Base-by-base conservation (phyloP, 64 coral and sea anemone genomes). In the Porites lutea region DNA sequence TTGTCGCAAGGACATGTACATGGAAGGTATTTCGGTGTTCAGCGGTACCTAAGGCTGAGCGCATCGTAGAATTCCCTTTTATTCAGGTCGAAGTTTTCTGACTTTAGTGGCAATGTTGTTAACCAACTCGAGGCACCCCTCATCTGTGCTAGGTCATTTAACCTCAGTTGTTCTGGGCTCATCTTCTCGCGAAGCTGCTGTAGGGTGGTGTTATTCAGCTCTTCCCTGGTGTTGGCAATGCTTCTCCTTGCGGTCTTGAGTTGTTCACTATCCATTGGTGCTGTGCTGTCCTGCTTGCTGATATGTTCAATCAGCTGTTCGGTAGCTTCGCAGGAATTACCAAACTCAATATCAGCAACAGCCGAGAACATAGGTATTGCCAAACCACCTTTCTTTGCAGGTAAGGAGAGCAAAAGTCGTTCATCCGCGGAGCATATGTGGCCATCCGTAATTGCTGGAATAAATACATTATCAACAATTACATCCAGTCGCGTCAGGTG, bases 401-500 rank as follows among this genome's bases (percentile, higher is more conserved):
- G 92, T 49, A 89, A 94, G 54, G 86, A 89, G 50, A 94, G 86
- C 55, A 94, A 54, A 72, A 89, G 92, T 82, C 92, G 77, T 84
- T 94, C 77, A 72, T 83, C 87, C 16, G 65, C 76, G 49, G 92
- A 82, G 47, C 86, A 89, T 12, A 94, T 83, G 65, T 89, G 92
- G 5, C 92, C 82, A 68, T 82, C 76, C 11, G 86, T 89, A n/a
- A n/a, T n/a, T n/a, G n/a, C n/a, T n/a, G n/a, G n/a, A n/a, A n/a
- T n/a, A n/a, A n/a, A n/a, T n/a, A n/a, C n/a, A n/a, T n/a, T n/a
- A n/a, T n/a, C n/a, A n/a, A n/a, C n/a, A n/a, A n/a, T n/a, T n/a
- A n/a, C 67, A 50, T 94, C 78, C 44, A 88, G 4, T 94, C n/a
- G 77, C 67, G 19, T 18, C 2, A 94, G 79, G 14, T 89, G 87